Base-by-base conservation (phyloP, 2,797 vertebrate species). In the Benthosema pterotum region DNA sequence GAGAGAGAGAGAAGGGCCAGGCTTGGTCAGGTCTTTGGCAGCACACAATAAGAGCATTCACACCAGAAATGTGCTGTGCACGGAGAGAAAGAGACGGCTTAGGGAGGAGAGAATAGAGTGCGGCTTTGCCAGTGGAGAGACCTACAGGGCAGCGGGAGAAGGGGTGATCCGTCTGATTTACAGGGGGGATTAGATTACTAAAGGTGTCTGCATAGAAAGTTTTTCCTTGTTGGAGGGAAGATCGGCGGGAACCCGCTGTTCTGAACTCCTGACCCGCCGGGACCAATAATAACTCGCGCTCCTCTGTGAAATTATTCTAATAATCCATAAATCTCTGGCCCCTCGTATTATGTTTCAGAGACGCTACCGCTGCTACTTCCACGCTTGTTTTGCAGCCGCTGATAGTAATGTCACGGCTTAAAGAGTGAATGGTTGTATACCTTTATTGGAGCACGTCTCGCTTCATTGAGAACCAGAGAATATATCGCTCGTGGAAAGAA, bases 41-140 rank as follows among this genome's bases (percentile, higher is more conserved):
- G 84, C 67, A 67, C 73, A 92, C 89, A 92, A 87, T 91, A 80
- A 84, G 79, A 82, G 83, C 75, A 89, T 92, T 92, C 91, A 92
- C 79, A 83, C 71, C 69, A 75, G 80, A 67, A 80, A 84, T 74
- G 81, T 78, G 81, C 66, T 58, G 66, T 22, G 50, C 56, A 16
- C 48, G 42, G 63, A 48, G 62, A 61, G 65, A 76, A 69, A 15
- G 5, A 65, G 57, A 50, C 61, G 65, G 65, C 57, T 69, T 61
- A 67, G 71, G 53, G 54, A 72, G 57, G 55, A 71, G 50, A 67
- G 61, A 72, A 69, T 47, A 63, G 71, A 58, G 16, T 1, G 57
- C 32, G 65, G 72, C 52, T 58, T 71, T 70, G 74, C 74, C 78
- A 77, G 74, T 63, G 13, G 52, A 78, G 52, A 78, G 63, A 74